Evolutionary conservation across 2,113 vertebrate genomes (phyloP).

Genomic region (Otis tarda): DNA sequence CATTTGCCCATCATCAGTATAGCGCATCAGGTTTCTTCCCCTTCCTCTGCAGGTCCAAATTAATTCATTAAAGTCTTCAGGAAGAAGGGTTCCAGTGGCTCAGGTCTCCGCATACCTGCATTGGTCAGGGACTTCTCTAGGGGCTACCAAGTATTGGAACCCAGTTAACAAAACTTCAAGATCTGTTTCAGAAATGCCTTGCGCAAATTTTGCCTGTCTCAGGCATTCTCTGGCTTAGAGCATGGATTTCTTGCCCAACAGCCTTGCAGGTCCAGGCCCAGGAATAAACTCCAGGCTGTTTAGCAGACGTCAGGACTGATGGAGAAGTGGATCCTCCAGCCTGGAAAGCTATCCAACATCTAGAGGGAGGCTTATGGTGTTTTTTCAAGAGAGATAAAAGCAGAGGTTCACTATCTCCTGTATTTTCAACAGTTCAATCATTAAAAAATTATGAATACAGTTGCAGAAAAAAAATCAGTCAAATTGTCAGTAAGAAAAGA

Average conservation of each 20-base stretch:
- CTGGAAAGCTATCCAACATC: neutral
- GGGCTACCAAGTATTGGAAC: neutral
- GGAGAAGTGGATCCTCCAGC: neutral
- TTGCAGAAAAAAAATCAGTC: neutral
- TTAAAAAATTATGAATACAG: neutral
- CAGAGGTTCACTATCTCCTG: neutral
- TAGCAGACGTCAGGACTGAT: neutral
- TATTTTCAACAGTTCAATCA: neutral
- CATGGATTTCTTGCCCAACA: neutral
- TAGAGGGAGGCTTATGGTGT: neutral
- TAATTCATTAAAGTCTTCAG: neutral
- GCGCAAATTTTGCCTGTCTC: neutral
- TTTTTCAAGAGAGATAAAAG: neutral
- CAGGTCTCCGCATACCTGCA: neutral
- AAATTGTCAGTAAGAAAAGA: neutral
- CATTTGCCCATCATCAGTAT: neutral
- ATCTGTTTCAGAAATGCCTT: neutral
- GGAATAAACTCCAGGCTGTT: neutral
- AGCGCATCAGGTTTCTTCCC: neutral
- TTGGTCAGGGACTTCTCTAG: rapidly evolving
- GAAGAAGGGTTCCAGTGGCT: neutral
- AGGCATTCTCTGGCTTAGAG: neutral
- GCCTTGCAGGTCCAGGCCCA: neutral
- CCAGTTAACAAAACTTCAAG: neutral
- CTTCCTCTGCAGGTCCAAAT: neutral